Evolutionary conservation across 2,888 invertebrate species (phyloP).

Genomic region (Eupithecia vulgata): DNA sequence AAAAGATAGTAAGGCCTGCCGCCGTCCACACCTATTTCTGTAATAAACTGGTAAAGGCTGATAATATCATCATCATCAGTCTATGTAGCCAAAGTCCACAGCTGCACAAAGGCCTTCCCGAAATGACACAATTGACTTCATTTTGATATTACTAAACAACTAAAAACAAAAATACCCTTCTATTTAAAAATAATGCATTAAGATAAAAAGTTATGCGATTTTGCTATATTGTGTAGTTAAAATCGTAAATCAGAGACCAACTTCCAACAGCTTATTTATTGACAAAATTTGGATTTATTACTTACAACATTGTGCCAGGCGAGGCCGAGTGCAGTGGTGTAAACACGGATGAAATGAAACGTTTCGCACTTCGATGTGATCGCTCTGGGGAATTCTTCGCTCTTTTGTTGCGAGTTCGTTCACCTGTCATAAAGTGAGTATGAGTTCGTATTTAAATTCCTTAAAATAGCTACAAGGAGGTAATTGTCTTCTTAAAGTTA

Average conservation of each 20-base stretch:
- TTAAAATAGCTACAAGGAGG: neutral
- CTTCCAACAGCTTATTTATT: neutral
- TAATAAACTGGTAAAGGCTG: too few relatives aligned
- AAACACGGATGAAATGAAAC: constrained; percentile 25
- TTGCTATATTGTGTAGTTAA: neutral
- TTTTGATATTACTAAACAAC: too few relatives aligned
- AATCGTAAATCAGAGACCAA: neutral
- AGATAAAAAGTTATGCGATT: neutral
- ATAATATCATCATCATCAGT: too few relatives aligned
- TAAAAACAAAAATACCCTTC: too few relatives aligned
- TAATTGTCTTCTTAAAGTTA: neutral
- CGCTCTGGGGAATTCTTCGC: constrained; percentile 15
- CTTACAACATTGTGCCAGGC: neutral
- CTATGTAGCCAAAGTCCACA: too few relatives aligned
- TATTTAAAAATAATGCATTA: too few relatives aligned
- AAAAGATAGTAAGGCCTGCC: too few relatives aligned
- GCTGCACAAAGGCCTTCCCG: too few relatives aligned
- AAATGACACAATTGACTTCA: too few relatives aligned
- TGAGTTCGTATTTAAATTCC: constrained; percentile 7
- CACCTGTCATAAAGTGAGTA: constrained; percentile 5
- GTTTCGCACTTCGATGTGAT: constrained; percentile 20
- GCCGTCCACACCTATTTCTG: too few relatives aligned
- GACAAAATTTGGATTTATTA: constrained; percentile 2
- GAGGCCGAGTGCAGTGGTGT: neutral
- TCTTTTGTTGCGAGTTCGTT: constrained; percentile 18